phyloP scores from a whole-genome alignment of 2,888 invertebrate genomes.

The Odontomyia ornata region DNA sequence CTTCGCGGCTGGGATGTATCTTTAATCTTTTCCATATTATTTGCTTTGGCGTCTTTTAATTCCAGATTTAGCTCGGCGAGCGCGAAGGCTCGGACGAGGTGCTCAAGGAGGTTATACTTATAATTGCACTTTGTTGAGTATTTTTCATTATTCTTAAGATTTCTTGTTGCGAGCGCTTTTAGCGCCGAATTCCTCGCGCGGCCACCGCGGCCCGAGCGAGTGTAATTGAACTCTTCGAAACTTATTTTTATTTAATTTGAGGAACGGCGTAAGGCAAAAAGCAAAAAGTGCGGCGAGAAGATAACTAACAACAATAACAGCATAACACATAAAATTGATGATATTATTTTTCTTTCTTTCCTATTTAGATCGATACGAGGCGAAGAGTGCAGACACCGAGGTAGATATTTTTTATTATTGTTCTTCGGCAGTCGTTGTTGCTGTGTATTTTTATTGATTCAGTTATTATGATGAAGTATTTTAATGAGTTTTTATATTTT shows the following conservation, averaged over 20 bases:
- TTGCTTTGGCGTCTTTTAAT: no score
- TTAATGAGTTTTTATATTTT: slow-evolving; percentile 42
- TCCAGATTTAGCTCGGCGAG: no score
- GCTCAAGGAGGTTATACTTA: no score
- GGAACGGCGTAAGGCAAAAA: slow-evolving; percentile 12
- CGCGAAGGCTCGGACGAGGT: no score
- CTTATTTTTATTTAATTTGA: slow-evolving; percentile 35
- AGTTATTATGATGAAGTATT: slow-evolving; percentile 42
- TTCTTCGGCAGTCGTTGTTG: slow-evolving; percentile 9
- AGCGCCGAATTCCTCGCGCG: no score
- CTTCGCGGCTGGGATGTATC: background rate
- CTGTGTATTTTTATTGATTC: slow-evolving; percentile 35
- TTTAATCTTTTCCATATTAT: no score
- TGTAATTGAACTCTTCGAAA: slow-evolving; percentile 7
- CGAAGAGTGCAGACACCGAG: background rate
- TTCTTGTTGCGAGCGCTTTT: no score
- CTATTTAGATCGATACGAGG: slow-evolving; percentile 33
- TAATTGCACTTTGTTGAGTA: no score
- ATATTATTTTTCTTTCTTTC: slow-evolving; percentile 22
- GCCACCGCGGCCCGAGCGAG: no score
- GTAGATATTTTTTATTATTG: slow-evolving; percentile 15
- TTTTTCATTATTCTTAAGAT: no score
- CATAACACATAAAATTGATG: slow-evolving; percentile 28
- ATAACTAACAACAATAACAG: slow-evolving; percentile 30
- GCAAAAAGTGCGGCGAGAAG: background rate